A percentile compares a stretch with the other conserved stretches of the same genome.
Evolutionary conservation across 2,113 vertebrate species (phyloP).

Genomic region (Heterotis niloticus): DNA sequence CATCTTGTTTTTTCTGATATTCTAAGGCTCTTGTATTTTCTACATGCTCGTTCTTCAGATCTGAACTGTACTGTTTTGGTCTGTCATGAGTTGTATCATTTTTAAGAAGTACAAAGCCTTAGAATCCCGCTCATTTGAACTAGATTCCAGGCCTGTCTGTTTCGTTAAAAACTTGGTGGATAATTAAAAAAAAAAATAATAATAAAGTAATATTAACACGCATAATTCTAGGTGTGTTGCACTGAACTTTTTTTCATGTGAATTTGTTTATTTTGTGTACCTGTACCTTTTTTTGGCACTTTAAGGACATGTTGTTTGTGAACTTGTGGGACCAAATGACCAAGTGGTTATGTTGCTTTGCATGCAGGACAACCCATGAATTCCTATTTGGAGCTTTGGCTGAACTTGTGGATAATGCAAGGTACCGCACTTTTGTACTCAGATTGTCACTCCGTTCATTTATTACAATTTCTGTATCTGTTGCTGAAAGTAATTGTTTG

Average conservation of each 20-base stretch:
- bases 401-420: slow-evolving; percentile 96
- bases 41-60: too few relatives aligned
- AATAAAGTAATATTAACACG: too few relatives aligned
- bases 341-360: slow-evolving; percentile 22
- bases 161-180: too few relatives aligned
- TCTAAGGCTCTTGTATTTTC: too few relatives aligned
- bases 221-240: neutral
- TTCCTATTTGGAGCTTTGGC: slow-evolving; percentile 97
- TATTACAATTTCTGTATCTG: neutral
- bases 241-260: slow-evolving; percentile 4
- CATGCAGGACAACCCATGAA: slow-evolving; percentile 90
- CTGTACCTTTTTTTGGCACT: slow-evolving; percentile 3
- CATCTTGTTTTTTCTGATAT: too few relatives aligned
- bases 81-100: too few relatives aligned
- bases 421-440: slow-evolving; percentile 62
- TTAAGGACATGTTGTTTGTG: neutral
- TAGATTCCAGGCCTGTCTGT: too few relatives aligned
- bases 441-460: neutral
- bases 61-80: too few relatives aligned
- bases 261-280: slow-evolving; percentile 36
- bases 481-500: neutral
- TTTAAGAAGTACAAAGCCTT: too few relatives aligned
- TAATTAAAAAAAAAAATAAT: too few relatives aligned
- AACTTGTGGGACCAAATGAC: neutral
- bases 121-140: too few relatives aligned